A percentile compares a stretch with the other conserved stretches of the same genome.
Evolutionary conservation across 2,888 invertebrate species (phyloP).

Genomic region (Drosophila gaucha): DNA sequence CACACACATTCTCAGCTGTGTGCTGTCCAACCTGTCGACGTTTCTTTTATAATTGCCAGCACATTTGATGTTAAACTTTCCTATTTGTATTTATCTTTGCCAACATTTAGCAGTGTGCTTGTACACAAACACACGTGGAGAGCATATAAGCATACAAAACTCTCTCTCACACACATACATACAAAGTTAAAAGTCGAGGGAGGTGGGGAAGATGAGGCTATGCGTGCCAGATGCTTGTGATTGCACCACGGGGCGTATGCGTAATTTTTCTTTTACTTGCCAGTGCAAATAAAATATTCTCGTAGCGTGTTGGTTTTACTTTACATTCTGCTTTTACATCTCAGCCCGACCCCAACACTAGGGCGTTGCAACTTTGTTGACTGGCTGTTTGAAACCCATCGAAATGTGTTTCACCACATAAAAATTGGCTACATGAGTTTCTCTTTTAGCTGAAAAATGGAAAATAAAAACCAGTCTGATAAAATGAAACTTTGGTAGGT

Average conservation of each 20-base stretch:
- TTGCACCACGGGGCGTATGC: constrained; percentile 65
- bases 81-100: constrained; percentile 67
- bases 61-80: constrained; percentile 45
- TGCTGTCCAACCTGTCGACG: background rate
- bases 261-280: constrained; percentile 43
- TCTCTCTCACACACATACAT: background rate
- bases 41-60: constrained; percentile 17
- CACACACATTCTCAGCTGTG: background rate
- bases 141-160: constrained; percentile 3
- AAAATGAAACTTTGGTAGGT: background rate
- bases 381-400: constrained; percentile 23
- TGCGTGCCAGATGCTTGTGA: constrained; percentile 30
- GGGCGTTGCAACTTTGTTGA: constrained; percentile 33
- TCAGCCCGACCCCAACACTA: background rate
- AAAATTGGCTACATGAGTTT: constrained; percentile 8
- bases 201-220: background rate
- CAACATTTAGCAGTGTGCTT: constrained; percentile 42
- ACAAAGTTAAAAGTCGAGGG: background rate
- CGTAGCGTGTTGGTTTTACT: constrained; percentile 30
- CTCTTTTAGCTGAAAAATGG: background rate
- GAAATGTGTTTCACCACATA: constrained; percentile 18
- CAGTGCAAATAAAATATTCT: constrained; percentile 42
- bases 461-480: background rate
- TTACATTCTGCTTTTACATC: constrained; percentile 15
- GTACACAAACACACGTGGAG: constrained; percentile 31